A percentile compares a stretch with the other conserved stretches of the same genome.
Evolutionary conservation across 2,797 vertebrate species (phyloP).

Genomic region (Hyperoplus immaculatus): DNA sequence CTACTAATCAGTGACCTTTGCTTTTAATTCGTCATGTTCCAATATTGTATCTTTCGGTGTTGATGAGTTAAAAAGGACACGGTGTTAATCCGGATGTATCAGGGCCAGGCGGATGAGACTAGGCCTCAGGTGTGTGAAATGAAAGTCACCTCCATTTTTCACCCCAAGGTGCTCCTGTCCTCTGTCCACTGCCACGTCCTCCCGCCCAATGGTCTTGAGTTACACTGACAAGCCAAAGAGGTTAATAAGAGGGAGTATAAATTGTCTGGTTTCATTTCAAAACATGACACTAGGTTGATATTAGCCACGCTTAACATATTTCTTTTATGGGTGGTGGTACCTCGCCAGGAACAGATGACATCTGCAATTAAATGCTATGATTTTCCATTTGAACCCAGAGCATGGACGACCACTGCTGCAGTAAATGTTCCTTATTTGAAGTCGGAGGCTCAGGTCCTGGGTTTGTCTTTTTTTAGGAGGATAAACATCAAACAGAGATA

Average conservation of each 20-base stretch:
- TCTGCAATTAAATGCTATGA: constrained; percentile 77
- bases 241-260: constrained; percentile 79
- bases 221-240: constrained; percentile 69
- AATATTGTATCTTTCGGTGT: constrained; percentile 22
- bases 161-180: constrained; percentile 38
- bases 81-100: constrained; percentile 36
- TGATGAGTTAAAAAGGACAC: constrained; percentile 30
- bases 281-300: constrained; percentile 72
- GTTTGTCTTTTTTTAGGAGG: constrained; percentile 21
- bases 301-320: constrained; percentile 62
- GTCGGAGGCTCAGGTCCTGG: constrained; percentile 17
- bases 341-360: constrained; percentile 73
- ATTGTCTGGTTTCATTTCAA: constrained; percentile 77
- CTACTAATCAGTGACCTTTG: background rate
- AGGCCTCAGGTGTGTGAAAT: constrained; percentile 43
- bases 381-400: constrained; percentile 59
- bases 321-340: constrained; percentile 73
- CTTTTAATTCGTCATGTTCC: constrained; percentile 22
- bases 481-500: constrained; percentile 6
- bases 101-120: constrained; percentile 36
- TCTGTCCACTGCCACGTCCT: constrained; percentile 33
- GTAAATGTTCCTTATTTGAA: constrained; percentile 67
- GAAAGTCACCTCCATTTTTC: constrained; percentile 58
- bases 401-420: constrained; percentile 40
- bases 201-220: constrained; percentile 59